A percentile compares a stretch with the other conserved stretches of the same genome.
phyloP scores from a whole-genome alignment of 37 sponge, comb jelly and placozoan genomes.

The Tethya wilhelma region DNA sequence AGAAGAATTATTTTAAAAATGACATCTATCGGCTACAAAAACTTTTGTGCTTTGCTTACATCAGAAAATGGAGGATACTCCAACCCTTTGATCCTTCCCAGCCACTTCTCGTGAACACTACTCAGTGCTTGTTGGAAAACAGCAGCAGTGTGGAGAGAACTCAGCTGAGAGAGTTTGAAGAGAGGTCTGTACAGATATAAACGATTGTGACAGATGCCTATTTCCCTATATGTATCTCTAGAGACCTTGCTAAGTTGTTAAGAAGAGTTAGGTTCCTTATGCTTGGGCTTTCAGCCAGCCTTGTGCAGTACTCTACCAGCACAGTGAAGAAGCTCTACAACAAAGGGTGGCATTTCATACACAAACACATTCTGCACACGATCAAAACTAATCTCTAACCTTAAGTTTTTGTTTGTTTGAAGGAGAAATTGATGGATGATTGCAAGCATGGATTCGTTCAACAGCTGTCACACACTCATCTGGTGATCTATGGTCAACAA shows the following conservation, averaged over 20 bases:
- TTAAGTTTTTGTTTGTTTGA: constrained; percentile 64
- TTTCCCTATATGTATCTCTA: background rate
- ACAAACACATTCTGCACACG: background rate
- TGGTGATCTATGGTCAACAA: constrained; percentile 41
- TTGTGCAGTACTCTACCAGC: constrained; percentile 34
- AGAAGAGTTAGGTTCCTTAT: background rate
- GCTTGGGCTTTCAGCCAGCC: constrained; percentile 4
- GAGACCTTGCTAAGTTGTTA: constrained; percentile 42
- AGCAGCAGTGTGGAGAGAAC: constrained; percentile 16
- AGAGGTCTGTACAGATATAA: constrained; percentile 26
- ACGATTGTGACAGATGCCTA: background rate
- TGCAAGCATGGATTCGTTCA: constrained; percentile 59
- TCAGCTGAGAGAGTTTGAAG: constrained; percentile 35
- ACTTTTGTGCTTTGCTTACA: constrained; percentile 5
- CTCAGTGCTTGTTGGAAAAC: constrained; percentile 12
- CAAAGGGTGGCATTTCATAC: background rate
- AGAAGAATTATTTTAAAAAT: background rate
- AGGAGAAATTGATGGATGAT: constrained; percentile 64
- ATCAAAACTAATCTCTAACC: constrained; percentile 7
- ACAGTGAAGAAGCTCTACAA: constrained; percentile 37
- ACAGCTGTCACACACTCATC: constrained; percentile 68
- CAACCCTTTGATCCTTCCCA: background rate
- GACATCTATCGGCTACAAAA: background rate
- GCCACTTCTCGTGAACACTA: constrained; percentile 25
- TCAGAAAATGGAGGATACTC: constrained; percentile 19